Conservation (phyloP, 2,797 vertebrate species). For the Peromyscus melanophrys region DNA sequence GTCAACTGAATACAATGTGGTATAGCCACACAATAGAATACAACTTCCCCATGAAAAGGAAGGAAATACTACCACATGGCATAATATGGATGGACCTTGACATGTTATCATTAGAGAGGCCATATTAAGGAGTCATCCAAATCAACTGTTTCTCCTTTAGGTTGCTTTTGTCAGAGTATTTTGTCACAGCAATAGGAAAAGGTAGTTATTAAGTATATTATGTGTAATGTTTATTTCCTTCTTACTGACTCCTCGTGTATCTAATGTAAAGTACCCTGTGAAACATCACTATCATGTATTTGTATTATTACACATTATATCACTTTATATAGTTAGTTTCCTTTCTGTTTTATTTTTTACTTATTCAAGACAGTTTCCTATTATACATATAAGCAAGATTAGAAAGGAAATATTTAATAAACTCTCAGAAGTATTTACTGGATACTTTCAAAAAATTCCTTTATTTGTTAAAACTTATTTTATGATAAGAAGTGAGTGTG, state of each 20-base stretch:
- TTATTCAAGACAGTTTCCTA: neutral
- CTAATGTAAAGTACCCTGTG: neutral
- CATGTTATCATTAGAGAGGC: neutral
- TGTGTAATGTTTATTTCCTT: neutral
- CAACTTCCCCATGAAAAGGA: neutral
- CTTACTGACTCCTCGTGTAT: neutral
- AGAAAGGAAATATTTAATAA: neutral
- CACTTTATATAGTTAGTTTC: neutral
- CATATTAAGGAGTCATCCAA: neutral
- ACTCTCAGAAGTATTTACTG: neutral
- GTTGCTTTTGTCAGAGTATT: neutral
- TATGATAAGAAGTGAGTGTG: neutral
- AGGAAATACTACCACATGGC: neutral
- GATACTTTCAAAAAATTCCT: neutral
- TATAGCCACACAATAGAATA: neutral
- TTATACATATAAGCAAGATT: neutral
- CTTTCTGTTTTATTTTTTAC: neutral
- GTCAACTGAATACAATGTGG: neutral
- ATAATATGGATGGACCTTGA: neutral
- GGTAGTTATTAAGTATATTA: neutral
- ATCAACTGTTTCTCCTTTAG: neutral
- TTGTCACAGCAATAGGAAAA: neutral
- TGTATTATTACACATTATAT: neutral
- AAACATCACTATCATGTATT: neutral
- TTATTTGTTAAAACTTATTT: neutral